These are phyloP conservation scores for Oasisia sp. DNA, from an alignment of 2,888 invertebrate species.

Conservation along the genomic window DNA sequence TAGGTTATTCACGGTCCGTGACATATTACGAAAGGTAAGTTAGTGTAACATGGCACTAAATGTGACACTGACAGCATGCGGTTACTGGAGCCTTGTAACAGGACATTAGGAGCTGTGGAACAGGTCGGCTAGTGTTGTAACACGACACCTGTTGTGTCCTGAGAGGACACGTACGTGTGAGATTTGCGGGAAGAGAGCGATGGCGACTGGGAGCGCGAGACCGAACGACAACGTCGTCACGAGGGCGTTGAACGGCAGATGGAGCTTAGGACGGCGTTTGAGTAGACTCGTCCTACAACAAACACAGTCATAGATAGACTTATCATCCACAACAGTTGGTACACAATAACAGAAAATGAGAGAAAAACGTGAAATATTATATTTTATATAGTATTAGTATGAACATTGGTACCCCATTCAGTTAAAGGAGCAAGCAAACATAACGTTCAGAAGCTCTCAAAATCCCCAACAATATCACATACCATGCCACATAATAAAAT, in stretches of 20 bases:
- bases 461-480: too few species aligned
- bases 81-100: too few species aligned
- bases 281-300: slow-evolving; percentile 60
- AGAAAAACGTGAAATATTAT: neutral
- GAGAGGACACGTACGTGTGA: slow-evolving; percentile 54
- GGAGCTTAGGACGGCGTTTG: slow-evolving; percentile 59
- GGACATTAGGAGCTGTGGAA: too few species aligned
- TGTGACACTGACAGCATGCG: too few species aligned
- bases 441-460: too few species aligned
- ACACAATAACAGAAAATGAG: neutral
- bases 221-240: slow-evolving; percentile 66
- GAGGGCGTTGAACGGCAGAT: slow-evolving; percentile 66
- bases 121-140: too few species aligned
- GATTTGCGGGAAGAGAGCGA: slow-evolving; percentile 68
- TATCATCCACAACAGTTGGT: neutral
- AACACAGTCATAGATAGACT: neutral
- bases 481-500: too few species aligned
- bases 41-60: too few species aligned
- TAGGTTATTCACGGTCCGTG: neutral
- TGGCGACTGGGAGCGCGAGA: slow-evolving; percentile 67
- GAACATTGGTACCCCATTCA: too few species aligned
- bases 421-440: too few species aligned
- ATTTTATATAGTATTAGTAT: neutral
- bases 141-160: neutral
- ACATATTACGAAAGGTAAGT: neutral